A percentile compares a stretch with the other conserved stretches of the same genome.
Evolutionary conservation across 2,888 invertebrate species (phyloP).

Genomic region (Eupithecia centaureata): DNA sequence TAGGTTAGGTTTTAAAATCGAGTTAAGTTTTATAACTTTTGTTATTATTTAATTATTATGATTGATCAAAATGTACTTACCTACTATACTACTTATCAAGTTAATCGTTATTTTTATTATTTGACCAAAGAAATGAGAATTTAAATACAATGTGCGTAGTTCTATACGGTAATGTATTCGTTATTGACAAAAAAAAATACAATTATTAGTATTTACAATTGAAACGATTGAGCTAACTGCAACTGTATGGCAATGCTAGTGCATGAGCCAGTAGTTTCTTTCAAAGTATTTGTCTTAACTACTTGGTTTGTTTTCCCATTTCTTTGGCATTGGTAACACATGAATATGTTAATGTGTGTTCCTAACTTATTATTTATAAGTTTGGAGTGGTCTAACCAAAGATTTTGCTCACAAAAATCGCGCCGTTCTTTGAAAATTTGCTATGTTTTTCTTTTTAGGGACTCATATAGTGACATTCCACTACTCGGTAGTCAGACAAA

Average conservation of each 20-base stretch:
- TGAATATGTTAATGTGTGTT: constrained; percentile 13
- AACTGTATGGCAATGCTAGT: too few species aligned
- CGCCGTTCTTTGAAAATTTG: neutral
- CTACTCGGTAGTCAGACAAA: neutral
- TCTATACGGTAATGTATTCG: too few species aligned
- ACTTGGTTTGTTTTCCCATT: neutral
- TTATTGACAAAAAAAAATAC: too few species aligned
- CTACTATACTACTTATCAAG: constrained; percentile 8
- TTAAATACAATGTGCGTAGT: neutral
- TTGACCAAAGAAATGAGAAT: constrained; percentile 6
- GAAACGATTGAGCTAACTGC: too few species aligned
- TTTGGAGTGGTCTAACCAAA: constrained; percentile 40
- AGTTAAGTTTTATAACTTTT: neutral
- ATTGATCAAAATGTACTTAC: constrained; percentile 41
- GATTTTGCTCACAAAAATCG: constrained; percentile 28
- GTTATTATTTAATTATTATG: neutral
- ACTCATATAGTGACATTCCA: neutral
- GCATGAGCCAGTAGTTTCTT: too few species aligned
- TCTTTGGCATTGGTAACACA: neutral
- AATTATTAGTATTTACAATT: too few species aligned
- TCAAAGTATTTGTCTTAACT: too few species aligned
- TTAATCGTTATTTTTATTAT: neutral
- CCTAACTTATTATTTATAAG: constrained; percentile 20
- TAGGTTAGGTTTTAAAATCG: constrained; percentile 7
- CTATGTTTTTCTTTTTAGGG: neutral